Base-by-base conservation (phyloP, 2,113 vertebrate genomes). In the Mobula birostris region DNA sequence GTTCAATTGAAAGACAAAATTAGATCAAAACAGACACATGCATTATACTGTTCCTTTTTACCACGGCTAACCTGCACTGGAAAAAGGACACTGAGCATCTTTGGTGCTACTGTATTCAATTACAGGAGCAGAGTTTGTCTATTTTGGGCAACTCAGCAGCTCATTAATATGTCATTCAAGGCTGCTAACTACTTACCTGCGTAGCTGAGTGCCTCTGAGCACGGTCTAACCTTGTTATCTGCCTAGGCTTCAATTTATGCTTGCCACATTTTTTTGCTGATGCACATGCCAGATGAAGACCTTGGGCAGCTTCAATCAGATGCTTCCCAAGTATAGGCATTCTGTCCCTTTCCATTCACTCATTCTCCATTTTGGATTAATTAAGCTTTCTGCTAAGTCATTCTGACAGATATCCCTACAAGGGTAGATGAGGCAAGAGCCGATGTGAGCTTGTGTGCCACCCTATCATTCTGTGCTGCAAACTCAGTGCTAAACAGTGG, bases 1-100 rank as follows among this genome's bases (percentile, higher is more conserved):
- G 63, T 90, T 90, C n/a, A 68, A 68, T 90, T 66, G 61, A 66
- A 19, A n/a, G 85, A 63, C 12, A 66, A 87, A 90, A 90, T 66
- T 66, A 90, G 85, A 32, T 90, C 85, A 36, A 15, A 8, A 66
- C 61, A 90, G 29, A 32, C 61, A 61, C 61, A 12, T 32, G 14
- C 61, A 88, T 88, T 63, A n/a, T 56, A 36, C 29, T 17, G 6
- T 32, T n/a, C n/a, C 29, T 32, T 61, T n/a, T n/a, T 88, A 88
- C n/a, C 58, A 66, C 14, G 8, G 15, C 14, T 15, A 7, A 12
- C 85, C 14, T 8, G 19, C 2, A 68, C 66, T 2, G 15, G 61
- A 29, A 61, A 32, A 90, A 66, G 29, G 85, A 36, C 29, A 90
- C 85, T 7, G 32, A 32, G 1, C 27, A 19, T 68, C 6, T 63